Evolutionary conservation across 2,113 vertebrate genomes (phyloP).

Genomic region (Ia io): DNA sequence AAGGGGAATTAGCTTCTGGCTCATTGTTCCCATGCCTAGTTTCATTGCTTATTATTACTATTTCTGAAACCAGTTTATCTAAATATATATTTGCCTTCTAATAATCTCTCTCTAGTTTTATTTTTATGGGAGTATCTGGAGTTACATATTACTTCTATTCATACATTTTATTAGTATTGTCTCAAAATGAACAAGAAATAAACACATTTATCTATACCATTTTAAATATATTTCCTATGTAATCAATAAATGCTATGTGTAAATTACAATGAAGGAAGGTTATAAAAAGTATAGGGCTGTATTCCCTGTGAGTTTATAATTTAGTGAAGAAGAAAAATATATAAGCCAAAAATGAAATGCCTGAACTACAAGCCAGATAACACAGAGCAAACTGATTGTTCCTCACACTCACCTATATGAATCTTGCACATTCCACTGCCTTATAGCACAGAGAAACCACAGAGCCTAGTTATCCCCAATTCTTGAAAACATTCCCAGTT

Average conservation of each 20-base stretch:
- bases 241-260: not conserved
- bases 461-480: not conserved
- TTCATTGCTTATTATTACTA: not conserved
- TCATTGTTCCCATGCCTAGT: not conserved
- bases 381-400: not conserved
- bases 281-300: not conserved
- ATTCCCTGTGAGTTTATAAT: not conserved
- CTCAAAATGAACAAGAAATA: not conserved
- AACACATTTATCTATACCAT: not conserved
- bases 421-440: not conserved
- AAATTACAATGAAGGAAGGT: not conserved
- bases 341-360: not conserved
- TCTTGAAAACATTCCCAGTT: not conserved
- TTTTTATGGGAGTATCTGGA: not conserved
- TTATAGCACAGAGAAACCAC: not conserved
- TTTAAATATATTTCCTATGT: not conserved
- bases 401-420: not conserved
- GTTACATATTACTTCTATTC: not conserved
- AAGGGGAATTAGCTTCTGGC: no score
- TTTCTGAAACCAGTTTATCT: not conserved
- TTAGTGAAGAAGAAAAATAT: not conserved
- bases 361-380: not conserved
- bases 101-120: not conserved
- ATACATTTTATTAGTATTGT: not conserved
- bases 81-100: not conserved